phyloP scores from a whole-genome alignment of 2,888 invertebrate genomes.

The Raillietiella orientalis region DNA sequence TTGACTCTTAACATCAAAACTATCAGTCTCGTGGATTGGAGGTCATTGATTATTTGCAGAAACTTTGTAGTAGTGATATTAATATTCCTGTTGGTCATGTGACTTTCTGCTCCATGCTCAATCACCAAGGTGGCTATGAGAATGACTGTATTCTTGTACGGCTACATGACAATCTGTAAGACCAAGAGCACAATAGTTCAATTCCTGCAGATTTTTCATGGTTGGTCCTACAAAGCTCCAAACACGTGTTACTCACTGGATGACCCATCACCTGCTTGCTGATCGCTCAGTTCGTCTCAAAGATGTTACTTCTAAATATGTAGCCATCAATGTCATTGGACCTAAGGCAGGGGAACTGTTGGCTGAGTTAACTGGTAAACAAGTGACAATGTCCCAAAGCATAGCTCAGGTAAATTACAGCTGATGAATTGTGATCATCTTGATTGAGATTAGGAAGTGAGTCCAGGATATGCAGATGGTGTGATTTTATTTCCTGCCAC shows the following conservation, averaged over 20 bases:
- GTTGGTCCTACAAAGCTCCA: constrained; percentile 46
- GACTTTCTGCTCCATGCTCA: constrained; percentile 34
- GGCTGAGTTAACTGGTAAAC: constrained; percentile 25
- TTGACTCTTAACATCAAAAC: too few species aligned
- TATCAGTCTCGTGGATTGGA: constrained; percentile 21
- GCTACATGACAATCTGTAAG: constrained; percentile 20
- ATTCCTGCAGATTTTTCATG: constrained; percentile 25
- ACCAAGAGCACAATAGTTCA: too few species aligned
- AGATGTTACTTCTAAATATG: constrained; percentile 36
- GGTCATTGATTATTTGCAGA: constrained; percentile 26
- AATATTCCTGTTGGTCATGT: constrained; percentile 26
- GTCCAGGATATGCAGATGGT: constrained; percentile 30
- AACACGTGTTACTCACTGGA: constrained; percentile 33
- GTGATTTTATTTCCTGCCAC: constrained; percentile 34
- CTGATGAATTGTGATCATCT: neutral
- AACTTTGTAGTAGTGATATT: constrained; percentile 28
- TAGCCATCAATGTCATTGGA: constrained; percentile 32
- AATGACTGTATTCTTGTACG: constrained; percentile 36
- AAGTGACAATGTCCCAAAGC: constrained; percentile 24
- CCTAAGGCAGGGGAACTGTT: constrained; percentile 28
- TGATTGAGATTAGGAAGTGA: constrained; percentile 16
- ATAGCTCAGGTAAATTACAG: constrained; percentile 21
- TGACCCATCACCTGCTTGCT: constrained; percentile 23
- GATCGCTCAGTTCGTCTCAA: constrained; percentile 25
- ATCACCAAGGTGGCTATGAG: constrained; percentile 31